These are phyloP conservation scores for Ovis aries DNA, from an alignment of 2,113 vertebrate species.

Conservation along the genomic window ARS-UI_Ramb_v3.0 NC_056071.1:4037001-4037500, in stretches of 20 bases:
- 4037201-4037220: not conserved
- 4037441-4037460: not conserved
- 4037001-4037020: not conserved
- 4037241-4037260: not conserved
- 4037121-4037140: accelerated
- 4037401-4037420: not conserved
- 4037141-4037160: accelerated
- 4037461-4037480: not conserved
- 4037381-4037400: not conserved
- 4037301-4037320: not conserved
- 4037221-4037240: not conserved
- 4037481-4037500: not conserved
- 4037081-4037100: not conserved
- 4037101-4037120: too few relatives aligned
- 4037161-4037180: not conserved
- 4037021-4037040: not conserved
- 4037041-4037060: not conserved
- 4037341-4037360: not conserved
- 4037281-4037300: not conserved
- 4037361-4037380: not conserved
- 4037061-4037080: not conserved
- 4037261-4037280: not conserved
- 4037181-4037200: not conserved
- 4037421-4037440: not conserved
- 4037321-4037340: not conserved